Percentiles rank a stretch among this genome's conserved stretches.
phyloP scores from a whole-genome alignment of 2,797 vertebrate species.

The Takifugu ocellatus region DNA sequence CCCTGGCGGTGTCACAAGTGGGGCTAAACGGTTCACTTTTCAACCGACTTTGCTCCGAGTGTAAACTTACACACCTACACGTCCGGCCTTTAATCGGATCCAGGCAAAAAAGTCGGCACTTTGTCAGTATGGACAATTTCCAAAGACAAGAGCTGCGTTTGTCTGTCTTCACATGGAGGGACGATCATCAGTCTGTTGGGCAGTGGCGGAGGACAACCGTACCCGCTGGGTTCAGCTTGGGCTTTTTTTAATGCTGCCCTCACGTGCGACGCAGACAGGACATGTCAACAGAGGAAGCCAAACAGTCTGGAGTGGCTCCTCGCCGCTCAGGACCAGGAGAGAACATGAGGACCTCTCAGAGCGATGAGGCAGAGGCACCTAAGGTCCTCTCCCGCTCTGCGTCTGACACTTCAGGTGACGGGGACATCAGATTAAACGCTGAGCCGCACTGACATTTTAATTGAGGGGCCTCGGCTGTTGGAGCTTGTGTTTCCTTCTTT shows the following conservation, averaged over 20 bases:
- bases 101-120: background rate
- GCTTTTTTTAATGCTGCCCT: constrained; percentile 32
- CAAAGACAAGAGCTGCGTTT: background rate
- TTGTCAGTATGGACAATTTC: background rate
- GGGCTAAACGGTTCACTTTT: background rate
- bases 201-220: no score
- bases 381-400: constrained; percentile 22
- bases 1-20: background rate
- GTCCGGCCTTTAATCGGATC: background rate
- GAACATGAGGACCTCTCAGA: constrained; percentile 22
- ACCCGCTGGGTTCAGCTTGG: constrained; percentile 35
- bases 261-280: constrained; percentile 51
- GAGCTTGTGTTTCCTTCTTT: background rate
- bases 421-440: constrained; percentile 52
- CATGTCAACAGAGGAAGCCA: constrained; percentile 55
- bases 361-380: constrained; percentile 20
- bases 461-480: constrained; percentile 23
- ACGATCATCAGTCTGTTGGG: background rate
- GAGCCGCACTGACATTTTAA: constrained; percentile 44
- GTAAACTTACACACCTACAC: background rate
- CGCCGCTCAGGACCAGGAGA: constrained; percentile 22
- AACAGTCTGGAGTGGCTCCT: constrained; percentile 44
- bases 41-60: background rate
- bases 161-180: background rate
- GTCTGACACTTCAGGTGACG: constrained; percentile 30